phyloP scores from a whole-genome alignment of 2,888 invertebrate genomes.

The Orgyia antiqua region DNA sequence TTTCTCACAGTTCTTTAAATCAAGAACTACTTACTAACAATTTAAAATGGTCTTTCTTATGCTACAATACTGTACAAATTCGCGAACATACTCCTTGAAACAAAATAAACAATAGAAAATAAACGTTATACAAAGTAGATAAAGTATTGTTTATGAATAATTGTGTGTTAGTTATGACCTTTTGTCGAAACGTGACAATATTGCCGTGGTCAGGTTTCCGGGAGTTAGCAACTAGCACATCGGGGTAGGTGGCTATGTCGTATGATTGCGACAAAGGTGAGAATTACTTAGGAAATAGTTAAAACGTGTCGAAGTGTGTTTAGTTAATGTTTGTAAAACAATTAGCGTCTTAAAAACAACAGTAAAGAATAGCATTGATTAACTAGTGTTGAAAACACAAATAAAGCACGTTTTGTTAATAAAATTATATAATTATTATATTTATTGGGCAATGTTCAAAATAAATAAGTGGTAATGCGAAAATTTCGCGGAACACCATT shows the following conservation, averaged over 20 bases:
- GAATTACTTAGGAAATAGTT: slow-evolving; percentile 20
- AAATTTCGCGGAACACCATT: too few species aligned
- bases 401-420: too few species aligned
- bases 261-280: slow-evolving; percentile 37
- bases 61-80: slow-evolving; percentile 15
- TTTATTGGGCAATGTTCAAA: too few species aligned
- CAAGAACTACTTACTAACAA: slow-evolving; percentile 12
- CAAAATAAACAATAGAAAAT: too few species aligned
- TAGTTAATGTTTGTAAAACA: too few species aligned
- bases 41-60: slow-evolving; percentile 15
- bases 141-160: slow-evolving; percentile 25
- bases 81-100: slow-evolving; percentile 5
- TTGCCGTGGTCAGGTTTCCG: slow-evolving; percentile 47
- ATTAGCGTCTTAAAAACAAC: too few species aligned
- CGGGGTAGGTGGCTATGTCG: slow-evolving; percentile 29
- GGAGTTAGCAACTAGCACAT: slow-evolving; percentile 34
- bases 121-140: slow-evolving; percentile 16
- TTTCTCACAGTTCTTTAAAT: slow-evolving; percentile 45
- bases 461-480: too few species aligned
- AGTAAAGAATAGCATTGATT: too few species aligned
- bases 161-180: slow-evolving; percentile 19
- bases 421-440: too few species aligned
- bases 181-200: slow-evolving; percentile 21
- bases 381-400: too few species aligned
- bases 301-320: background rate